Evolutionary conservation across 2,113 vertebrate genomes (phyloP), one percentile per base, ranked within the genome.

Genomic region (Tautogolabrus adspersus): DNA sequence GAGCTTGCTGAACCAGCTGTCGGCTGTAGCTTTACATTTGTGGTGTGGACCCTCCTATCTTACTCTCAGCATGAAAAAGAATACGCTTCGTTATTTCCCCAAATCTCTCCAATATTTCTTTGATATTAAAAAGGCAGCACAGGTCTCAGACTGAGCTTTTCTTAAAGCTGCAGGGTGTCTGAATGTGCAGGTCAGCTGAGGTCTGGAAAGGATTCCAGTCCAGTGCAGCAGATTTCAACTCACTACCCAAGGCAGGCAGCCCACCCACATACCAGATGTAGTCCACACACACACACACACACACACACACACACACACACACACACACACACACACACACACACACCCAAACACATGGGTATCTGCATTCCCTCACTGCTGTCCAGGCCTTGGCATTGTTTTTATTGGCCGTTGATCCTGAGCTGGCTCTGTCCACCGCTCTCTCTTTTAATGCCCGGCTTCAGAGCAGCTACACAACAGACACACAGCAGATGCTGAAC

Each of bases 361-460:
- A 56, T 22, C 62, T 69, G 44, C 70, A 82, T 81, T 85, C 79
- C 86, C 74, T 79, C 56, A 66, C 67, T 82, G 76, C 59, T n/a
- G 65, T 70, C 60, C 81, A 82, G 76, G 75, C 63, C 44, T 69
- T 85, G 81, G 82, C 82, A 76, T 22, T 16, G 54, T 80, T 85
- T 89, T 84, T 87, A 74, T 74, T 84, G 81, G 85, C 75, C 13
- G 64, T 68, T 65, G 68, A 84, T 89, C 81, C 79, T 66, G 26
- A 19, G 54, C 64, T 89, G 91, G 89, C 87, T 86, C 71, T 1
- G 44, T 68, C 26, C 6, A 1, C 34, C 6, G 5, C 73, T 71
- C 66, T 66, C 56, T 72, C 52, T 66, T 80, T 84, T 78, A 82
- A 69, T 80, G 69, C 74, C 81, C 9, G 40, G 56, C 74, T 84